Base-by-base conservation (phyloP, 64 coral and sea anemone species). In the Porites lutea region DNA sequence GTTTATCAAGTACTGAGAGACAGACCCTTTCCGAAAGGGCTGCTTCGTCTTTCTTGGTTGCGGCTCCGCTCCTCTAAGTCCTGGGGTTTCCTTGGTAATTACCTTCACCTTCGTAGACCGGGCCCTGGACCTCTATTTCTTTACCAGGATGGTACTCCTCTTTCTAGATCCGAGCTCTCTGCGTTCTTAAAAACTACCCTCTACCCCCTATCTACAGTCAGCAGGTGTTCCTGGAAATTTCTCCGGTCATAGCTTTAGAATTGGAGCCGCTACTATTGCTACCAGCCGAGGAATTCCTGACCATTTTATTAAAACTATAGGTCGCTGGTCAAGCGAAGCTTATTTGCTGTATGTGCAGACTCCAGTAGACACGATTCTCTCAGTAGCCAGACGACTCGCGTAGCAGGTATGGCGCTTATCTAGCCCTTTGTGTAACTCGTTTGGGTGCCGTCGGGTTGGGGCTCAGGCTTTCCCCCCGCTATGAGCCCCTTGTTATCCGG, bases 181-280 rank as follows among this genome's bases (percentile, higher is more conserved):
- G 27, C 27, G 27, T 37, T 37, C 27, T 37, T 37, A 37, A 37
- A 37, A 37, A 37, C 27, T 37, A 37, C 27, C 27, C 27, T 37
- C 27, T 37, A 37, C 27, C 27, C 27, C 27, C 27, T 1, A 37
- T 37, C 27, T 37, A 37, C 27, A 37, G 27, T 37, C 27, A 1
- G 27, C 27, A 37, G 27, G 80, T 37, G 52, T 83, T 18, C 57
- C 58, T 15, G 80, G 21, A 27, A 83, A 83, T 22, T 83, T 63
- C 4, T 83, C 80, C 2, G 64, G 80, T 20, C 80, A 64, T 53
- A 54, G 77, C 21, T 79, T 79, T 61, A 54, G 77, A 61, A 54
- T 79, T n/a, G 10, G 48, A 58, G 77, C 77, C 4, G 77, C 77
- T 9, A 58, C 77, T 58, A 61, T 23, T 13, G 50, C 77, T 54